These are phyloP conservation scores for Coluber constrictor DNA, from an alignment of 2,797 vertebrate species.

Conservation along the genomic window DNA sequence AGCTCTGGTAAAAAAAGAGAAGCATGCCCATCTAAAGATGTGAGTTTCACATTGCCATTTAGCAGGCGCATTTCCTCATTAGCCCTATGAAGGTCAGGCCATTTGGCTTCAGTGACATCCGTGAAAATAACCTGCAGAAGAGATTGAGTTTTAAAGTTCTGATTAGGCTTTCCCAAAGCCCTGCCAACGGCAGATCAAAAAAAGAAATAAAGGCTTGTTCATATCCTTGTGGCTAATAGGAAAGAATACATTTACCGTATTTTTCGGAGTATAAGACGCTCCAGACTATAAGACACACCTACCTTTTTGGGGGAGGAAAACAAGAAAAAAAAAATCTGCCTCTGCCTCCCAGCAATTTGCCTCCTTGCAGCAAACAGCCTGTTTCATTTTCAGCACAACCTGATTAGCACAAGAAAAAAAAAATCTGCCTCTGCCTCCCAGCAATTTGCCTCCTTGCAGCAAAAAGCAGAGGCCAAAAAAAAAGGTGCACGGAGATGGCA, in stretches of 20 bases:
- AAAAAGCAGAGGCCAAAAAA: too few species aligned
- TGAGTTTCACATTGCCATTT: conserved; percentile 67
- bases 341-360: too few species aligned
- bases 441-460: too few species aligned
- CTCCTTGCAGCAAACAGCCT: too few species aligned
- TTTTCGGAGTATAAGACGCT: too few species aligned
- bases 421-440: too few species aligned
- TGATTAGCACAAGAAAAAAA: too few species aligned
- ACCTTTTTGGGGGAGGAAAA: too few species aligned
- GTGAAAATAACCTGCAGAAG: conserved; percentile 49
- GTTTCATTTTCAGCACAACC: too few species aligned
- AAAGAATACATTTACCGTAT: not conserved
- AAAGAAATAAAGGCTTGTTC: not conserved
- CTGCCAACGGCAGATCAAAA: not conserved
- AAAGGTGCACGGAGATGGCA: too few species aligned
- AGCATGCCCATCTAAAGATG: conserved; percentile 77
- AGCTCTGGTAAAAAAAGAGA: conserved; percentile 74
- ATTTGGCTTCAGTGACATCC: conserved; percentile 72
- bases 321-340: too few species aligned
- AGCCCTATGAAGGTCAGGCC: conserved; percentile 67
- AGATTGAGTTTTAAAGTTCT: not conserved
- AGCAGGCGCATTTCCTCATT: conserved; percentile 46
- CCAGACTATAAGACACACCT: too few species aligned
- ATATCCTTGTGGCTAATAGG: not conserved
- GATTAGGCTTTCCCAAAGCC: not conserved